Base-by-base conservation (phyloP, 2,113 vertebrate species). In the Phycodurus eques region DNA sequence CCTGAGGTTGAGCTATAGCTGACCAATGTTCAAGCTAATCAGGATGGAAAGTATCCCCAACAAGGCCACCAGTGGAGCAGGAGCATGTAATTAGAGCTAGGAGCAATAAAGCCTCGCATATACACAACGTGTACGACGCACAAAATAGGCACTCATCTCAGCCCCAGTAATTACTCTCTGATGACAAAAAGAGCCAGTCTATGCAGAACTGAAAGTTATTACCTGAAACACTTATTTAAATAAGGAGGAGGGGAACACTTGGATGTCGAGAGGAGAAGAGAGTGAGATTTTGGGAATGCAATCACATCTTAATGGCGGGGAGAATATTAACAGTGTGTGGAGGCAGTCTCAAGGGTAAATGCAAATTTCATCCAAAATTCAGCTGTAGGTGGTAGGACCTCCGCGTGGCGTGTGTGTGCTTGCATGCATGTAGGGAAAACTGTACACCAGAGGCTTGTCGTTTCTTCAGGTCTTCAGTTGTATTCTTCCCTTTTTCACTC, bases 261-360 rank as follows among this genome's bases (percentile, higher is more conserved):
- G 73, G 76, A 78, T 61, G 76, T 73, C 43, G 69, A 71, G 68
- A 61, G 74, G 64, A 66, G 71, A 11, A 15, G 61, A 67, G 70
- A 51, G 68, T 35, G 63, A 68, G 74, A 63, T 49, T 84, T 77
- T 53, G 77, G 68, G 74, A 76, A 78, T 20, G 77, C 77, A 91
- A 89, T 90, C 87, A 88, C 39, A 33, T 78, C 78, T 85, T 91
- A 91, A 89, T 90, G 84, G 77, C 49, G 59, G 76, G 72, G 64
- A 80, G 85, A 86, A 88, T 89, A 89, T 90, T 90, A 89, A 87
- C 79, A 77, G 71, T 83, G 80, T 56, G 76, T 57, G 76, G 80
- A 80, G 79, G 78, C 57, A 68, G 74, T 77, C 88, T 85, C 90
- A 84, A 88, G 86, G 88, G 87, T 80, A 73, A 67, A 79, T 72